These are phyloP conservation scores for Rosalia funebris DNA, from an alignment of 2,888 invertebrate genomes.

Conservation along the genomic window DNA sequence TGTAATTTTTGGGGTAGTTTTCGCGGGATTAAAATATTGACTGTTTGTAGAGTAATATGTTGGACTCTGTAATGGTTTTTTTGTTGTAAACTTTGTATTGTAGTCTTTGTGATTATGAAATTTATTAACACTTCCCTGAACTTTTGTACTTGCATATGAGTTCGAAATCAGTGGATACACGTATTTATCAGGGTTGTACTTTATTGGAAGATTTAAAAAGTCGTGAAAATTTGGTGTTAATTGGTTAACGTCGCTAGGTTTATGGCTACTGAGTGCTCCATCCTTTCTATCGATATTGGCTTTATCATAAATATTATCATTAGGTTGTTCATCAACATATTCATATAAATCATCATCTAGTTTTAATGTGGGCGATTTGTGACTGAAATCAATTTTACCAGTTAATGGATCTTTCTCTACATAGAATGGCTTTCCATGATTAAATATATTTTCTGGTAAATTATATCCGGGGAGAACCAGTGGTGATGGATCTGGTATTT, in stretches of 20 bases:
- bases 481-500: slow-evolving; percentile 61
- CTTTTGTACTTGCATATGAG: slow-evolving; percentile 77
- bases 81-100: slow-evolving; percentile 54
- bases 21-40: slow-evolving; percentile 48
- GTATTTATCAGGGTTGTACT: slow-evolving; percentile 75
- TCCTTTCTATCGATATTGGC: slow-evolving; percentile 64
- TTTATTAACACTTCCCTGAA: slow-evolving; percentile 72
- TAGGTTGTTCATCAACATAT: slow-evolving; percentile 53
- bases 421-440: slow-evolving; percentile 77
- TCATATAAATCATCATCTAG: slow-evolving; percentile 55
- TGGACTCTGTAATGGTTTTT: slow-evolving; percentile 59
- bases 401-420: slow-evolving; percentile 76
- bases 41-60: slow-evolving; percentile 56
- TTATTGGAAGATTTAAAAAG: slow-evolving; percentile 74
- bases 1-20: slow-evolving; percentile 46
- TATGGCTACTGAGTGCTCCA: slow-evolving; percentile 58
- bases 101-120: slow-evolving; percentile 66
- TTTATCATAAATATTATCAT: slow-evolving; percentile 58
- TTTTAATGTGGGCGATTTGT: slow-evolving; percentile 64
- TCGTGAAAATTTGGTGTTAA: slow-evolving; percentile 74
- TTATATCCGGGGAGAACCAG: slow-evolving; percentile 63
- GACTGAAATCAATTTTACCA: slow-evolving; percentile 72
- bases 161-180: slow-evolving; percentile 76
- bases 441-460: slow-evolving; percentile 70
- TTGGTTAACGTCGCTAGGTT: slow-evolving; percentile 72